Evolutionary conservation across 1,140 invertebrate genomes (phyloP).

Genomic region (Zaprionus vittiger): DNA sequence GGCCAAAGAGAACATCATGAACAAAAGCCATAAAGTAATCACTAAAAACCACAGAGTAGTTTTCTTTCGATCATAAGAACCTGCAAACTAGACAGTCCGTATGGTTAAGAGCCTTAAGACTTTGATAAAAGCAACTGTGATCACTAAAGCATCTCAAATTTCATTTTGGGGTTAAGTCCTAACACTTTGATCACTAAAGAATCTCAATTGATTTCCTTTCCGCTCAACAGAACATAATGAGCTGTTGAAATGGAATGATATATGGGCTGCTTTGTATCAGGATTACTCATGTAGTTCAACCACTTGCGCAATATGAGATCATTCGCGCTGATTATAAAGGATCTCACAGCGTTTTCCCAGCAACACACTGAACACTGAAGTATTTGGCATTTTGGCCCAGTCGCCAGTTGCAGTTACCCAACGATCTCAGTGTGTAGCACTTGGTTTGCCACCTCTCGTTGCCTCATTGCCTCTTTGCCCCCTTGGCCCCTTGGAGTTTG

Average conservation of each 20-base stretch:
- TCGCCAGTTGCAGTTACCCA: conserved; percentile 37
- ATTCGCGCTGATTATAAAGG: conserved; percentile 54
- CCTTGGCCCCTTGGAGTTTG: conserved; percentile 41
- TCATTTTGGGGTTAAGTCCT: background rate
- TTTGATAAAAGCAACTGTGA: too few species aligned
- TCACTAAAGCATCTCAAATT: too few species aligned
- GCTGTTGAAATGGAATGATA: conserved; percentile 1
- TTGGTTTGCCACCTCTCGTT: conserved; percentile 10
- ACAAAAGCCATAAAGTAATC: too few species aligned
- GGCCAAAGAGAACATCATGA: too few species aligned
- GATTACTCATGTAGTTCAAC: conserved; percentile 32
- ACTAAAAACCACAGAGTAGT: too few species aligned
- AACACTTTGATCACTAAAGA: background rate
- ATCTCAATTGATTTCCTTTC: background rate
- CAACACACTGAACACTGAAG: conserved; percentile 24
- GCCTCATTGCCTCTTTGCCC: conserved; percentile 40
- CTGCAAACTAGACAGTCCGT: too few species aligned
- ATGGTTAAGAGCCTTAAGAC: too few species aligned
- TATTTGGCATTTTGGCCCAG: conserved; percentile 69
- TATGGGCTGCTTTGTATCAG: background rate
- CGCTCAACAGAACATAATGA: background rate
- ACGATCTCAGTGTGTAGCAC: background rate
- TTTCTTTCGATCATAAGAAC: too few species aligned
- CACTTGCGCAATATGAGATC: conserved; percentile 61
- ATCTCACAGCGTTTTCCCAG: conserved; percentile 26